phyloP scores from a whole-genome alignment of 1,140 invertebrate species.

The Aricia agestis region DNA sequence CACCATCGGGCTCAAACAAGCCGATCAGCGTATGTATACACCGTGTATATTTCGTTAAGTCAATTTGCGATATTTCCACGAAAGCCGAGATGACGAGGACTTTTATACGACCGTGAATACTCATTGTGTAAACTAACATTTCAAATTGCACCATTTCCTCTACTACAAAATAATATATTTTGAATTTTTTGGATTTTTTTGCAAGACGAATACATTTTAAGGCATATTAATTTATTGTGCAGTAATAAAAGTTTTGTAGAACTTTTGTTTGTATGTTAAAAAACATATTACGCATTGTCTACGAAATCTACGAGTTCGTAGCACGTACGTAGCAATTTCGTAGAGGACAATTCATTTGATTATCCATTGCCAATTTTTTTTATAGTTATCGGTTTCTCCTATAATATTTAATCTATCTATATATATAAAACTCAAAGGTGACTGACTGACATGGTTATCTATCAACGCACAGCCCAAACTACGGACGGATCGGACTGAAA shows the following conservation, averaged over 20 bases:
- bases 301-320: not conserved
- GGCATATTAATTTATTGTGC: too few relatives aligned
- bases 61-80: slow-evolving; percentile 55
- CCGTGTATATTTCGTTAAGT: slow-evolving; percentile 58
- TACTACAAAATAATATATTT: not conserved
- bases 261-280: too few relatives aligned
- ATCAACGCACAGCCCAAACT: too few relatives aligned
- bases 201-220: too few relatives aligned
- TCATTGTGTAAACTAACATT: slow-evolving; percentile 6
- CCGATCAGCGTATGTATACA: slow-evolving; percentile 49
- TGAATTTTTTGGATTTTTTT: not conserved
- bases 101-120: slow-evolving; percentile 9
- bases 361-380: too few relatives aligned
- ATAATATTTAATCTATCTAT: too few relatives aligned
- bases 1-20: slow-evolving; percentile 67
- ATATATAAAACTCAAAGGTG: too few relatives aligned
- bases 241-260: too few relatives aligned
- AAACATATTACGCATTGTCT: not conserved
- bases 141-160: not conserved
- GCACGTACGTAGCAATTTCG: not conserved
- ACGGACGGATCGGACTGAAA: too few relatives aligned
- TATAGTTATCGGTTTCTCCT: too few relatives aligned
- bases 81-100: slow-evolving; percentile 20
- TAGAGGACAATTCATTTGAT: not conserved
- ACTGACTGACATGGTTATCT: too few relatives aligned